Base-by-base conservation (phyloP, 2,797 vertebrate genomes). In the Amazonetta brasiliensis region DNA sequence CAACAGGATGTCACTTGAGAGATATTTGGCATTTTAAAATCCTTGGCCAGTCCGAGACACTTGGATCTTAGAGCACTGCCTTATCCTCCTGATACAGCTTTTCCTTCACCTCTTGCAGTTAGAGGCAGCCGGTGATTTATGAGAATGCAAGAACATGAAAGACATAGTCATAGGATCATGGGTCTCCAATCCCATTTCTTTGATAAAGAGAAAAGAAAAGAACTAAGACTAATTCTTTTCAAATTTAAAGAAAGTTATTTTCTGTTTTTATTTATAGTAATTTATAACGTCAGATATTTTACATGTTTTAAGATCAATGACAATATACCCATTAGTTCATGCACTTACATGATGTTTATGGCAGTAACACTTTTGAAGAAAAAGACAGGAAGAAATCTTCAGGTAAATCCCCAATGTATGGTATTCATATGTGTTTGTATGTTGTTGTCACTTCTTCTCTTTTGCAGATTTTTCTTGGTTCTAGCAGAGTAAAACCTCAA, bases 21-120 rank as follows among this genome's bases (percentile, higher is more conserved):
- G 79, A 93, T 23, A 66, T 52, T 31, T 92, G 93, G 48, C 50
- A 86, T 97, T 95, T 95, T 87, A 89, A 93, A 87, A 92, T 43
- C 58, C 82, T 86, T 73, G 79, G 52, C 66, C 64, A 90, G 52
- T 23, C 48, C 90, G 41, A 67, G 62, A 33, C 9, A 20, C 19
- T 33, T 83, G 66, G 35, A 19, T 84, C 30, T 59, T 58, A 46
- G 56, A 89, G n/a, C 35, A 72, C 54, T 84, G 44, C 25, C 52
- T 71, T 54, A 59, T 37, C 30, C 72, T 92, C 46, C 71, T 52
- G n/a, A 62, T 71, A 76, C 63, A 91, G 41, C 12, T 88, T 25
- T 90, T 26, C 8, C 48, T 95, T 92, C 35, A 77, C 21, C 35
- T 84, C 19, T 58, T 92, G 30, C 80, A 41, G 44, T 79, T 77